Conservation (phyloP, 2,797 vertebrate genomes). For the Otus scops region DNA sequence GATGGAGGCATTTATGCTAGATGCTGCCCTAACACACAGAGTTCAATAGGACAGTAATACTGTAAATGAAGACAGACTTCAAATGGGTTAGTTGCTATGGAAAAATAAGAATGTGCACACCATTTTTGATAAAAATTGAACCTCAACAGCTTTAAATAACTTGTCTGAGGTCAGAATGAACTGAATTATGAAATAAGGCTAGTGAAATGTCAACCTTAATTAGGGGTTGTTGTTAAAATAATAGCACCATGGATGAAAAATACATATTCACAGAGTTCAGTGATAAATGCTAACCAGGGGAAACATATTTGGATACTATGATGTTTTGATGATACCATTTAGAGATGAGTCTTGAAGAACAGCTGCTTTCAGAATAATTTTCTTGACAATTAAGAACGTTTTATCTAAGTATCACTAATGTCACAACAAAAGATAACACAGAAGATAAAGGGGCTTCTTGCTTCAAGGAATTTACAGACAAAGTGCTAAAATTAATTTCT, state of each 20-base stretch:
- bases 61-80: neutral
- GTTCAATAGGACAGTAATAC: neutral
- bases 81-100: neutral
- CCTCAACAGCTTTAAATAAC: neutral
- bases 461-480: neutral
- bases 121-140: neutral
- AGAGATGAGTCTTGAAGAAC: neutral
- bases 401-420: neutral
- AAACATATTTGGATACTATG: neutral
- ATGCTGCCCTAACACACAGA: neutral
- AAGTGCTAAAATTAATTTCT: neutral
- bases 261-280: neutral
- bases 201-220: slow-evolving; percentile 1
- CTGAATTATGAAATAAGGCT: neutral
- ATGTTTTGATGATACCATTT: neutral
- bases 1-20: neutral
- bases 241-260: neutral
- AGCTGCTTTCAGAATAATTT: neutral
- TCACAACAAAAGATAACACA: neutral
- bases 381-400: neutral
- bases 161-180: neutral
- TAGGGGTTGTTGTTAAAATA: slow-evolving; percentile 6
- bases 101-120: neutral
- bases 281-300: neutral
- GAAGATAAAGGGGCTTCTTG: neutral